These are phyloP conservation scores for Archivesica marissinica DNA, from an alignment of 1,140 invertebrate species.

Conservation along the genomic window DNA sequence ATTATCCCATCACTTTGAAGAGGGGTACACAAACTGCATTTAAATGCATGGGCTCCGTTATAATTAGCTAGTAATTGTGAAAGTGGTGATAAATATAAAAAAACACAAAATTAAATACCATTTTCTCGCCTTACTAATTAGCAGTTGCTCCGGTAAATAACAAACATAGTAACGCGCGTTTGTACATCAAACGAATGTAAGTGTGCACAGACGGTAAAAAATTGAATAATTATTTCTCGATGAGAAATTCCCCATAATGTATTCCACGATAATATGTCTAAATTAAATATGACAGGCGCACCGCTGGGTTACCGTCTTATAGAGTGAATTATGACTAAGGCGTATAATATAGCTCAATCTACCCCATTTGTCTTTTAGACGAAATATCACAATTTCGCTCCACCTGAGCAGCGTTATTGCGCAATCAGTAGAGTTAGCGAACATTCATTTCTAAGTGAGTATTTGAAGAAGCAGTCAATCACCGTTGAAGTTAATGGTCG, in stretches of 20 bases:
- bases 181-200: slow-evolving; percentile 27
- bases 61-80: neutral
- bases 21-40: neutral
- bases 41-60: neutral
- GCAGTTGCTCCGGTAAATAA: neutral
- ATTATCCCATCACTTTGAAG: neutral
- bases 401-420: neutral
- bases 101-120: neutral
- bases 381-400: neutral
- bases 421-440: neutral
- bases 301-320: neutral
- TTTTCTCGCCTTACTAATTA: slow-evolving; percentile 28
- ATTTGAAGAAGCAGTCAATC: too few relatives aligned
- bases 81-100: too few relatives aligned
- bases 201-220: neutral
- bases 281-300: slow-evolving; percentile 33
- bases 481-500: too few relatives aligned
- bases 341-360: neutral
- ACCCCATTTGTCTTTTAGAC: slow-evolving; percentile 20
- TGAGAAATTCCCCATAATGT: neutral
- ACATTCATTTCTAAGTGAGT: too few relatives aligned
- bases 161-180: slow-evolving; percentile 23
- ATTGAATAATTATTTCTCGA: slow-evolving; percentile 21
- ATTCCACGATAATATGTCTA: slow-evolving; percentile 4
- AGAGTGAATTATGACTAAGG: neutral